Conservation (phyloP, 1,140 invertebrate species). For the Atta colombica region DNA sequence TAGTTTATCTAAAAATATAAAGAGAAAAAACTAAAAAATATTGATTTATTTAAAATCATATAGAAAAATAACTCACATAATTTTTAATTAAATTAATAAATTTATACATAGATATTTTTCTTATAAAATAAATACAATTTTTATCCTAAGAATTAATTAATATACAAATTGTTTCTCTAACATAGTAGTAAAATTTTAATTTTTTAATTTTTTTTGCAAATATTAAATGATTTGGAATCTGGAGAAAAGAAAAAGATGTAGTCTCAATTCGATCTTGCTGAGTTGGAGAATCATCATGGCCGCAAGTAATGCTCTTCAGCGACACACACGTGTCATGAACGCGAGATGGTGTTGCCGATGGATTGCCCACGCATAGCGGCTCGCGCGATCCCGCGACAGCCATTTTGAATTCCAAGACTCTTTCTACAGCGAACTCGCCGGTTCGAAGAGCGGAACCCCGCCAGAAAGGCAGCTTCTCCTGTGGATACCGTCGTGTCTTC, state of each 20-base stretch:
- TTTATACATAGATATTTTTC: neutral
- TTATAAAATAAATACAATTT: neutral
- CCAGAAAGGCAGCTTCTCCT: conserved; percentile 21
- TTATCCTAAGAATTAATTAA: neutral
- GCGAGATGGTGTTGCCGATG: conserved; percentile 62
- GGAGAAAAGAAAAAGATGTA: neutral
- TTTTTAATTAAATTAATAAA: neutral
- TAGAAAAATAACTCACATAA: neutral
- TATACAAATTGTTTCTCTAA: neutral
- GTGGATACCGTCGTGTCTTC: conserved; percentile 66
- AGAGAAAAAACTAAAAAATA: neutral
- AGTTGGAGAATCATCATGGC: conserved; percentile 45
- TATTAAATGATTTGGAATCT: neutral
- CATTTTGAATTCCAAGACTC: conserved; percentile 86
- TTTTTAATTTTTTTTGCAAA: too few relatives aligned
- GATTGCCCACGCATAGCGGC: conserved; percentile 72
- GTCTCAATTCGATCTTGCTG: neutral
- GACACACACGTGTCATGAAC: conserved; percentile 47
- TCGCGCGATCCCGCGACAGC: conserved; percentile 76
- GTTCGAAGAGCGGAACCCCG: neutral
- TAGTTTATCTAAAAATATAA: neutral
- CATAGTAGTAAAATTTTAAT: neutral
- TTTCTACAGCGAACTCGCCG: conserved; percentile 67
- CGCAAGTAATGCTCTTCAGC: conserved; percentile 35
- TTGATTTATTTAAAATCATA: neutral